Conservation (phyloP, 2,888 invertebrate genomes). For the Ormyrus labotus region DNA sequence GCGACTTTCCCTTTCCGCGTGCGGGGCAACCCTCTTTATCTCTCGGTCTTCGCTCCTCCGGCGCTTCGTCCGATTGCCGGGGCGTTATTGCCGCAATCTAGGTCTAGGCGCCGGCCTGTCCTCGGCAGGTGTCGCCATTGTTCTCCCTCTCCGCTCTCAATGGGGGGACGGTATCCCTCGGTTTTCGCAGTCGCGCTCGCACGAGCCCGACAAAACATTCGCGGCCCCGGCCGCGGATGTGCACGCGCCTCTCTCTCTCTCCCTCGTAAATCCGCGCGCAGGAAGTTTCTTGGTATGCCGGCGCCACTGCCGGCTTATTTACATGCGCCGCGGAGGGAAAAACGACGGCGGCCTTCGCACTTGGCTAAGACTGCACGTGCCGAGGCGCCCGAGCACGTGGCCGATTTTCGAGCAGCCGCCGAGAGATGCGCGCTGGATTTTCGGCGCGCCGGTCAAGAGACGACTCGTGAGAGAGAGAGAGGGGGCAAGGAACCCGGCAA, state of each 20-base stretch:
- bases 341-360: neutral
- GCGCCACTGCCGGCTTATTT: constrained; percentile 29
- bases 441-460: too few species aligned
- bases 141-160: constrained; percentile 62
- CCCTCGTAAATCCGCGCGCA: constrained; percentile 24
- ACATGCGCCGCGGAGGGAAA: constrained; percentile 41
- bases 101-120: constrained; percentile 68
- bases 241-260: constrained; percentile 8
- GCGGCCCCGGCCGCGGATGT: constrained; percentile 40
- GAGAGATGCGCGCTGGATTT: too few species aligned
- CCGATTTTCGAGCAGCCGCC: too few species aligned
- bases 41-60: neutral
- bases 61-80: constrained; percentile 50
- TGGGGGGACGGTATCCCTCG: constrained; percentile 63
- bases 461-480: too few species aligned
- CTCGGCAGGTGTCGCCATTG: constrained; percentile 69
- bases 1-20: constrained; percentile 47
- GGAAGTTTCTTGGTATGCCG: neutral
- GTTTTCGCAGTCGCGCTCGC: constrained; percentile 59
- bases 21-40: constrained; percentile 58
- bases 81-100: constrained; percentile 69
- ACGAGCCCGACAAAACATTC: constrained; percentile 63
- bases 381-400: too few species aligned
- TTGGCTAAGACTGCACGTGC: neutral
- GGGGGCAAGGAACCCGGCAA: constrained; percentile 31